Evolutionary conservation across 2,797 vertebrate species (phyloP), one percentile per base, ranked within the genome.

Genomic region (Ficedula albicollis): DNA sequence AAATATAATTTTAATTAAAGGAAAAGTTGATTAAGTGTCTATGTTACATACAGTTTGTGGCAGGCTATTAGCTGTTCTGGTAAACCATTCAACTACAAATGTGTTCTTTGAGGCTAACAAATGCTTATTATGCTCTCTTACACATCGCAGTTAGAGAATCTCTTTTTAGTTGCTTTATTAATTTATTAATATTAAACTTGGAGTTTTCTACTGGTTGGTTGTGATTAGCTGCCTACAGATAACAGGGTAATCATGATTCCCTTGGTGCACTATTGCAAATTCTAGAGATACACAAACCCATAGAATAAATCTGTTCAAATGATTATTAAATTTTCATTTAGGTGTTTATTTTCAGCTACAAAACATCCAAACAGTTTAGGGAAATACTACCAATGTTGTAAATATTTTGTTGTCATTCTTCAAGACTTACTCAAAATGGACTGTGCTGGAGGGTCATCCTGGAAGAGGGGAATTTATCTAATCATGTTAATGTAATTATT

Each of bases 401-500:
- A 90, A 58, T 82, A 62, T 54, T 87, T 70, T 74, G 18, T 32
- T 89, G 52, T 83, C 7, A 3, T 67, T 87, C 43, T 66, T 41
- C 38, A 49, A 78, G 60, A 59, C 52, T 75, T 62, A 58, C 7
- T 92, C 22, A 66, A 68, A 91, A 70, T 15, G 54, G 30, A 4
- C n/a, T 46, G 12, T 67, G 58, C 73, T 66, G 79, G 46, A 88
- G 70, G 51, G 67, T 93, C 73, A 48, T 82, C 76, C 55, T 93
- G 80, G 77, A 89, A 81, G 59, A 91, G 34, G 11, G 13, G 16
- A 4, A 22, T 55, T 93, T 95, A 90, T 76, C 94, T 95, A 91
- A 93, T 93, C 76, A 0, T 6, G 21, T 59, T 75, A 15, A 12
- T 1, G 4, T 76, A 55, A 70, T 95, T 95, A 94, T 96, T 95